These are phyloP conservation scores for Bombus polaris DNA, from an alignment of 1,140 invertebrate genomes.

Conservation along the genomic window DNA sequence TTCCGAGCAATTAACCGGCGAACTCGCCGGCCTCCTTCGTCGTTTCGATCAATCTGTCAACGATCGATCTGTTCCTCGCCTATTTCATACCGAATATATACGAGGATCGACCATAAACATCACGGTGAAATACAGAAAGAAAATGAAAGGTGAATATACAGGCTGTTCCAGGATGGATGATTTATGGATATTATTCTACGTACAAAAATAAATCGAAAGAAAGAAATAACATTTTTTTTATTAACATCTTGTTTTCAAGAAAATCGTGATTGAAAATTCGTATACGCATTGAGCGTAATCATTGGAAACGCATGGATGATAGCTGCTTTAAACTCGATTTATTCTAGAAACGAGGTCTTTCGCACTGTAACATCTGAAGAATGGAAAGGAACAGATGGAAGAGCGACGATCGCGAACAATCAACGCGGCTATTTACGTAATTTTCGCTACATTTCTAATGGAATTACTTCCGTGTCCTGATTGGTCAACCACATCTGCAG, in stretches of 20 bases:
- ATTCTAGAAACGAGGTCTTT: too few species aligned
- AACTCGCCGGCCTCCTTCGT: slow-evolving; percentile 17
- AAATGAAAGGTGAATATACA: too few species aligned
- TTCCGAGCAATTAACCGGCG: slow-evolving; percentile 43
- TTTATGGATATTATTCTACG: background rate
- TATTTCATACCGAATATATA: background rate
- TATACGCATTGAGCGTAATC: too few species aligned
- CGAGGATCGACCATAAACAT: background rate
- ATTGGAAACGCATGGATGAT: too few species aligned
- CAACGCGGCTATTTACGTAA: slow-evolving; percentile 23
- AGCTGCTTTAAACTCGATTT: too few species aligned
- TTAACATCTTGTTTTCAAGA: background rate
- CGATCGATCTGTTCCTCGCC: slow-evolving; percentile 12
- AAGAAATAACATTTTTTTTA: background rate
- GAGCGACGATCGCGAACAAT: background rate
- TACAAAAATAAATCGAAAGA: background rate
- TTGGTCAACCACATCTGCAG: background rate
- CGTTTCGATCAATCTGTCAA: slow-evolving; percentile 40
- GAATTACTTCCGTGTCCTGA: background rate
- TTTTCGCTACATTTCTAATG: slow-evolving; percentile 7
- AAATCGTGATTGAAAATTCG: background rate
- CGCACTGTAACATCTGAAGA: background rate
- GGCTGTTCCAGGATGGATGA: background rate
- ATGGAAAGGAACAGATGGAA: background rate
- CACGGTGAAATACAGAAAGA: background rate